These are phyloP conservation scores for Choloepus hoffmanni DNA, from an alignment of 2,113 vertebrate species.

Conservation along the genomic window DNA sequence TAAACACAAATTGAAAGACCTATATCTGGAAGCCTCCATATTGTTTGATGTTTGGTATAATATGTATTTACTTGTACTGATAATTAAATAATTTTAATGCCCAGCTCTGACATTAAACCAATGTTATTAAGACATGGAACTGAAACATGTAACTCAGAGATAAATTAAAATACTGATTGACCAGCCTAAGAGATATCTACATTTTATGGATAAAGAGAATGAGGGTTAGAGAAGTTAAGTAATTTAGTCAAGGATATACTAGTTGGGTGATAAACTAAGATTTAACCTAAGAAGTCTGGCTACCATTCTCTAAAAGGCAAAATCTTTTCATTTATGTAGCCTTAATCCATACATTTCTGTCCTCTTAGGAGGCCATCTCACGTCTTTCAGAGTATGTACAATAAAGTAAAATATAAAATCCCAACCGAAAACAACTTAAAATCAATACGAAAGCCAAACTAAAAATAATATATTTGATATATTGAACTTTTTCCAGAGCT, in stretches of 20 bases:
- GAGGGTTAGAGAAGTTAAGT: neutral
- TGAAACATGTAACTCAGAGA: neutral
- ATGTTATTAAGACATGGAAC: neutral
- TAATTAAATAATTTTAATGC: constrained; percentile 36
- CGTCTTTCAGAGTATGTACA: neutral
- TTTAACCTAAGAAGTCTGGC: constrained; percentile 35
- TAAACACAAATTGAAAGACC: constrained; percentile 34
- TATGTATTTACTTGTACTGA: neutral
- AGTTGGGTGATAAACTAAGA: neutral
- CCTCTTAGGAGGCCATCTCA: neutral
- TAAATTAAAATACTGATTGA: neutral
- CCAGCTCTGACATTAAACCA: neutral
- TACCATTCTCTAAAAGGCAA: neutral
- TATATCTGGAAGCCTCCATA: neutral
- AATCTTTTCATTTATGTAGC: neutral
- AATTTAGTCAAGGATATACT: neutral
- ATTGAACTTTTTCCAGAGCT: neutral
- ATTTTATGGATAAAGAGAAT: neutral
- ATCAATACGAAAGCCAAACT: constrained; percentile 13
- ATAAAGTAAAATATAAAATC: constrained; percentile 17
- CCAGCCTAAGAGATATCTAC: neutral
- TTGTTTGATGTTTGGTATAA: neutral
- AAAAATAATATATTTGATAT: neutral
- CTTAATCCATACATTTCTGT: neutral
- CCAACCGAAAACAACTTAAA: neutral